phyloP scores from a whole-genome alignment of 2,797 vertebrate genomes.

The Premnoplex brunnescens region DNA sequence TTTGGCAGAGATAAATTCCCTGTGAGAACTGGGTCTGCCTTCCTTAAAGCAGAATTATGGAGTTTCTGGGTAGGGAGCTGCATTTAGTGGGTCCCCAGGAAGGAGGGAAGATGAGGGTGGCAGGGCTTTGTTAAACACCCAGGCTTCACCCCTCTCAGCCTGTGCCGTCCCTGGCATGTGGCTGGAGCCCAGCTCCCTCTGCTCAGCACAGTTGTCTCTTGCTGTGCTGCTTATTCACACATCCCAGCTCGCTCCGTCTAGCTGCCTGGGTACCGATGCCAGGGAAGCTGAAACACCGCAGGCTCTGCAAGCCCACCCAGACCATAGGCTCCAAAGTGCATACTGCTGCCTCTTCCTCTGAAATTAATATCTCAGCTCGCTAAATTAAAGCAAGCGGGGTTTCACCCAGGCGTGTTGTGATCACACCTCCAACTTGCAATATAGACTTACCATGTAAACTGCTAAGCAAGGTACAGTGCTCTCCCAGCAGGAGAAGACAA shows the following conservation, averaged over 20 bases:
- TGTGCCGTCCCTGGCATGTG: neutral
- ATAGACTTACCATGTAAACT: constrained; percentile 63
- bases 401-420: constrained; percentile 65
- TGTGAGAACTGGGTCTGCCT: neutral
- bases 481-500: constrained; percentile 58
- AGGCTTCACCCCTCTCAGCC: neutral
- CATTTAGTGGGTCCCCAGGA: neutral
- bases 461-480: constrained; percentile 58
- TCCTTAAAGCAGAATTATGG: neutral
- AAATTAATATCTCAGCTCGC: constrained; percentile 68
- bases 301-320: constrained; percentile 49
- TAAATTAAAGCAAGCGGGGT: constrained; percentile 61
- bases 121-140: neutral
- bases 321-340: constrained; percentile 55
- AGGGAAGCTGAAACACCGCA: constrained; percentile 34
- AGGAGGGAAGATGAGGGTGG: neutral
- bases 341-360: constrained; percentile 19
- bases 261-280: constrained; percentile 30
- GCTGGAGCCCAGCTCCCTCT: constrained; percentile 15
- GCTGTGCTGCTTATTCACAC: constrained; percentile 50
- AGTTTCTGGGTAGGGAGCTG: neutral
- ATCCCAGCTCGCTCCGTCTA: constrained; percentile 39
- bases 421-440: constrained; percentile 64
- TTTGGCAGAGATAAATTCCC: neutral
- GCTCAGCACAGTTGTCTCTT: neutral